phyloP scores from a whole-genome alignment of 2,113 vertebrate species.

The Microtus richardsoni region DNA sequence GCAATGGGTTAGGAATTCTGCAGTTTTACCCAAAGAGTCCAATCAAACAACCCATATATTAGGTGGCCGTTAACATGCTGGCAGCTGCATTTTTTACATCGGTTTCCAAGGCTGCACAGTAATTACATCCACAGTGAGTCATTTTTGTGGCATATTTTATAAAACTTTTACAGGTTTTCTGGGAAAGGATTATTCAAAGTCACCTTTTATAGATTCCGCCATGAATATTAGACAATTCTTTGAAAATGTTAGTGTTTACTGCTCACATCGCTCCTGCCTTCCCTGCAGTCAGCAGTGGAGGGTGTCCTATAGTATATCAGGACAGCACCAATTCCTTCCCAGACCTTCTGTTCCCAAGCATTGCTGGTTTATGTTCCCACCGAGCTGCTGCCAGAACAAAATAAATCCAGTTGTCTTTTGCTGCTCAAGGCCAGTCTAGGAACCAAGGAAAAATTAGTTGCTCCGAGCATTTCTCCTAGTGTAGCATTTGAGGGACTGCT shows the following conservation, averaged over 20 bases:
- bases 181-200: slow-evolving; percentile 79
- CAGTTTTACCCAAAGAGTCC: slow-evolving; percentile 77
- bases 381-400: slow-evolving; percentile 61
- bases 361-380: slow-evolving; percentile 75
- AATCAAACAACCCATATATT: slow-evolving; percentile 79
- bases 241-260: slow-evolving; percentile 78
- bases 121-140: slow-evolving; percentile 78
- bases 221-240: slow-evolving; percentile 72
- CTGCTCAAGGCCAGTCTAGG: slow-evolving; percentile 65
- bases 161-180: slow-evolving; percentile 78
- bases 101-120: slow-evolving; percentile 76
- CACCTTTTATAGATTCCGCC: slow-evolving; percentile 79
- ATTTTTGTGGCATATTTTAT: slow-evolving; percentile 80
- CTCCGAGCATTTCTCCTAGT: slow-evolving; percentile 54
- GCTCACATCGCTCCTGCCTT: slow-evolving; percentile 57
- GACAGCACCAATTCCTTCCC: slow-evolving; percentile 55
- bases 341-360: slow-evolving; percentile 60
- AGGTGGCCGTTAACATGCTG: slow-evolving; percentile 77
- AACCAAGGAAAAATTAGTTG: slow-evolving; percentile 60
- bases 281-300: slow-evolving; percentile 47
- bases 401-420: slow-evolving; percentile 74
- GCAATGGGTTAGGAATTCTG: slow-evolving; percentile 75
- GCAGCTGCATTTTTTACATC: slow-evolving; percentile 77
- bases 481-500: slow-evolving; percentile 26
- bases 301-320: slow-evolving; percentile 54